phyloP scores from a whole-genome alignment of 2,797 vertebrate species.

The Cheirogaleus major region DNA sequence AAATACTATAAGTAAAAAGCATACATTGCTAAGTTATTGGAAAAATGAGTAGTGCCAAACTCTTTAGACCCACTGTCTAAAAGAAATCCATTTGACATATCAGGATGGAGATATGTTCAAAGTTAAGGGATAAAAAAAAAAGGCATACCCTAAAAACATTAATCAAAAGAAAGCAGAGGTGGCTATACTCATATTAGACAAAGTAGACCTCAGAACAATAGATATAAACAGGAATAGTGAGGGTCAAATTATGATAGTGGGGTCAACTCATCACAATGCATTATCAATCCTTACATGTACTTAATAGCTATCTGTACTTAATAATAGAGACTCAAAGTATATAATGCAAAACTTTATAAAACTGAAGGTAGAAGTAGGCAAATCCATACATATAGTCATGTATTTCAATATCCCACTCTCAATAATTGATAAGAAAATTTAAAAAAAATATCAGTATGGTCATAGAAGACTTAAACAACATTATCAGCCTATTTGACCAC shows the following conservation, averaged over 20 bases:
- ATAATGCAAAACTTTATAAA: neutral
- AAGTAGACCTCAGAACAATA: constrained; percentile 14
- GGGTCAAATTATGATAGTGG: neutral
- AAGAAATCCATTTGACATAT: neutral
- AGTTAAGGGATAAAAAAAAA: neutral
- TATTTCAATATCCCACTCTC: neutral
- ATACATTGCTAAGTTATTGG: neutral
- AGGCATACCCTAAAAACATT: neutral
- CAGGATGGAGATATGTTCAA: neutral
- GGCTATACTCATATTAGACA: neutral
- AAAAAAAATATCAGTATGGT: neutral
- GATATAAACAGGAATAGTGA: neutral
- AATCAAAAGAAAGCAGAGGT: neutral
- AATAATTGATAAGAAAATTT: neutral
- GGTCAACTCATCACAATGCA: neutral
- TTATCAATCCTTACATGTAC: neutral
- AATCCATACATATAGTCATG: neutral
- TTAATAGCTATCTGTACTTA: neutral
- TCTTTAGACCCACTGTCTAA: neutral
- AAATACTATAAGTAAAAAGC: neutral
- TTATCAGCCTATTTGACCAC: neutral
- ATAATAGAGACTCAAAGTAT: neutral
- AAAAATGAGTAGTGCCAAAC: neutral
- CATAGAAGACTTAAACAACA: neutral
- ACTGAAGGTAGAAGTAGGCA: neutral